A percentile compares a stretch with the other conserved stretches of the same genome.
Conservation (phyloP, 2,888 invertebrate species). For the Cheilosia vulpina region DNA sequence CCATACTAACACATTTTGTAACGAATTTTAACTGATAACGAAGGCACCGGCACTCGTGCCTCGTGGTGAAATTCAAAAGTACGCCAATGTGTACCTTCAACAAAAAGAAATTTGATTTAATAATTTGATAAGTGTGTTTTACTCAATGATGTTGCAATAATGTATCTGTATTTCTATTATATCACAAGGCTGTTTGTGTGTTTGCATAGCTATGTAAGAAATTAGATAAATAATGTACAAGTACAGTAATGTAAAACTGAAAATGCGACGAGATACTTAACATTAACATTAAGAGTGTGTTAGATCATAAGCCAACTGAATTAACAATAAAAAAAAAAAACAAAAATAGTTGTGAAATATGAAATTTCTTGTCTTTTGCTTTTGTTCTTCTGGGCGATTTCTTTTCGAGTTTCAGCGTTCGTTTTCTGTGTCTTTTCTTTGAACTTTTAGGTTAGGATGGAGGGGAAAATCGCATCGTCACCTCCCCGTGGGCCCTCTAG, state of each 20-base stretch:
- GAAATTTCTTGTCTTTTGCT: constrained; percentile 2
- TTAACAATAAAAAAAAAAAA: constrained; percentile 38
- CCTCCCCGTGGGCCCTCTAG: constrained; percentile 39
- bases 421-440: not conserved
- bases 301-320: constrained; percentile 55
- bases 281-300: constrained; percentile 61
- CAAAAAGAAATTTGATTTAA: not conserved
- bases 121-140: constrained; percentile 7
- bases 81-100: constrained; percentile 4
- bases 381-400: constrained; percentile 1
- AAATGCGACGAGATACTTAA: constrained; percentile 29
- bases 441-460: constrained; percentile 18
- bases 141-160: constrained; percentile 68
- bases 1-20: constrained; percentile 34
- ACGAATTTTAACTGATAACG: constrained; percentile 13
- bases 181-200: constrained; percentile 15
- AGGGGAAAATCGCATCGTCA: constrained; percentile 34
- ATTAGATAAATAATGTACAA: constrained; percentile 19
- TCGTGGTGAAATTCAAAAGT: constrained; percentile 63
- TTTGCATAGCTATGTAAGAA: constrained; percentile 52
- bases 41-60: constrained; percentile 6
- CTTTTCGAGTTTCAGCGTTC: not conserved
- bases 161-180: constrained; percentile 54
- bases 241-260: not conserved
- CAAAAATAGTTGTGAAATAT: constrained; percentile 18